These are phyloP conservation scores for Clytia hemisphaerica DNA, from an alignment of 30 jellyfish, hydroid and myxozoan species.

Conservation along the genomic window DNA sequence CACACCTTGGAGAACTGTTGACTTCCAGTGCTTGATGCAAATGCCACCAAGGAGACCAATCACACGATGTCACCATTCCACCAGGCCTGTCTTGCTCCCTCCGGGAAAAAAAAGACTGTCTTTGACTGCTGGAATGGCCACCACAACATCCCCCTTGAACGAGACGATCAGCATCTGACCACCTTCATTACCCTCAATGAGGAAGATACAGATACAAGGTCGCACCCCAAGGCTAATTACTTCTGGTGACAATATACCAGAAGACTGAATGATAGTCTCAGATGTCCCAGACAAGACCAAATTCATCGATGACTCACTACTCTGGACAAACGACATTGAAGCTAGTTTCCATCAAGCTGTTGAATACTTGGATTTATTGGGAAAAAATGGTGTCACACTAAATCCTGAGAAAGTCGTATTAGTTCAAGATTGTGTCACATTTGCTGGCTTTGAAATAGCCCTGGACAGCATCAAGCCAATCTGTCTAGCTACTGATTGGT, in stretches of 20 bases:
- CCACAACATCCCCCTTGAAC: conserved; percentile 20
- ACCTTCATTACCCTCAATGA: conserved; percentile 6
- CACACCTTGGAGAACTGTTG: too few relatives aligned
- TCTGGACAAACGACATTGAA: conserved; percentile 15
- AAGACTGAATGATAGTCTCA: conserved; percentile 10
- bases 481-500: too few relatives aligned
- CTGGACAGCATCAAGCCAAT: conserved; percentile 31
- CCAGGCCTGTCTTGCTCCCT: too few relatives aligned
- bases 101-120: background rate
- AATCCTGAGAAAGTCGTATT: background rate
- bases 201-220: too few relatives aligned
- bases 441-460: conserved; percentile 19
- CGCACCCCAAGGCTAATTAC: conserved; percentile 11
- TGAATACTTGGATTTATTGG: conserved; percentile 6
- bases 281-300: conserved; percentile 17
- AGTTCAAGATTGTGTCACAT: conserved; percentile 3
- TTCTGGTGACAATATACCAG: conserved; percentile 6
- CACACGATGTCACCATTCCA: too few relatives aligned
- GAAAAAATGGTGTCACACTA: conserved; percentile 3
- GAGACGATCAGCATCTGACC: conserved; percentile 7
- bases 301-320: conserved; percentile 16
- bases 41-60: too few relatives aligned
- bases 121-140: conserved; percentile 15
- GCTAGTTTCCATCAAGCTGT: conserved; percentile 25
- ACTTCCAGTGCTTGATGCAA: too few relatives aligned